These are phyloP conservation scores for Physella acuta DNA, from an alignment of 1,140 invertebrate species.

Conservation along the genomic window DNA sequence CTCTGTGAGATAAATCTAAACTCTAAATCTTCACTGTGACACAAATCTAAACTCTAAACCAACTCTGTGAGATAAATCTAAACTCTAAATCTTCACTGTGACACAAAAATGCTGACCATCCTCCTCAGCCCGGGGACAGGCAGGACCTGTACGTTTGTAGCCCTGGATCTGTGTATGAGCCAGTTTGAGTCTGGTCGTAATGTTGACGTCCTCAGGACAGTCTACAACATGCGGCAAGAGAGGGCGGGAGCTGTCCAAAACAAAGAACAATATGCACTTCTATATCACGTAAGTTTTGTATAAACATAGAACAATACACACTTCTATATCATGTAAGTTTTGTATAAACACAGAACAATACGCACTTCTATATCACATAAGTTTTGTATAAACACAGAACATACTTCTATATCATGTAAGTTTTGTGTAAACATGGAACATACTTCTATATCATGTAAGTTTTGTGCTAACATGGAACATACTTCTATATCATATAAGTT, in stretches of 20 bases:
- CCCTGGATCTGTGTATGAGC: slow-evolving; percentile 82
- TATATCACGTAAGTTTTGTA: slow-evolving; percentile 65
- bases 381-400: no score
- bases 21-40: no score
- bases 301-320: background rate
- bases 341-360: background rate
- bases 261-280: slow-evolving; percentile 71
- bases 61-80: no score
- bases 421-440: background rate
- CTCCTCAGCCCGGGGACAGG: slow-evolving; percentile 86
- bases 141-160: slow-evolving; percentile 82
- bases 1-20: no score
- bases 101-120: no score
- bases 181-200: slow-evolving; percentile 76
- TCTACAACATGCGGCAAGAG: slow-evolving; percentile 79
- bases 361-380: no score
- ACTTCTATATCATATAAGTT: background rate
- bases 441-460: background rate
- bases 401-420: background rate
- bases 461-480: no score
- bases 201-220: slow-evolving; percentile 81
- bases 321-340: background rate
- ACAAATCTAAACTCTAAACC: no score
- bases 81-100: no score
- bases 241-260: slow-evolving; percentile 86